Conservation (phyloP, 2,888 invertebrate species). For the Baccha elongata region DNA sequence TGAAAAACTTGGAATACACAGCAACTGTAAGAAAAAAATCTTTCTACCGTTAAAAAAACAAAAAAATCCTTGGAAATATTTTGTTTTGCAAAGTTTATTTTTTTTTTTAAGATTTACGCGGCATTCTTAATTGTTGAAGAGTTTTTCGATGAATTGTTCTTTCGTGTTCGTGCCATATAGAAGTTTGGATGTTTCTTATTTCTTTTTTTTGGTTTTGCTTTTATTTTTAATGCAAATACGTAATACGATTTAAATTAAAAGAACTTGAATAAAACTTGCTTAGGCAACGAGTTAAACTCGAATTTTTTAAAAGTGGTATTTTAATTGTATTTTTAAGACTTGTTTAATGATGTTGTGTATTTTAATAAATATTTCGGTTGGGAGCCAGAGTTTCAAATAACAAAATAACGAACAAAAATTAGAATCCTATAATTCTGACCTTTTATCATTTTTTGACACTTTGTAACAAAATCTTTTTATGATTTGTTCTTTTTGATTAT, state of each 20-base stretch:
- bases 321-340: too few relatives aligned
- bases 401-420: too few relatives aligned
- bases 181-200: constrained; percentile 29
- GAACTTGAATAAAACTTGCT: too few relatives aligned
- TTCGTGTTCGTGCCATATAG: constrained; percentile 26
- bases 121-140: constrained; percentile 70
- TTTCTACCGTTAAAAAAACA: constrained; percentile 7
- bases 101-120: constrained; percentile 55
- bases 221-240: constrained; percentile 53
- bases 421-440: too few relatives aligned
- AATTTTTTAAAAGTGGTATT: too few relatives aligned
- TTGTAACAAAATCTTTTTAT: too few relatives aligned
- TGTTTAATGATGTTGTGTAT: too few relatives aligned
- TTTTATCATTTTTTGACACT: too few relatives aligned
- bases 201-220: neutral
- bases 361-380: too few relatives aligned
- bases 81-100: constrained; percentile 36
- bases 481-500: too few relatives aligned
- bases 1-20: neutral
- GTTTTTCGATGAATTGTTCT: constrained; percentile 45
- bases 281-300: too few relatives aligned
- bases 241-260: constrained; percentile 53
- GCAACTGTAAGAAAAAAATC: constrained; percentile 10
- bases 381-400: too few relatives aligned
- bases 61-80: constrained; percentile 19